Evolutionary conservation across 1,140 invertebrate species (phyloP), one percentile per base, ranked within the genome.

Genomic region (Drosophila sulfurigaster): DNA sequence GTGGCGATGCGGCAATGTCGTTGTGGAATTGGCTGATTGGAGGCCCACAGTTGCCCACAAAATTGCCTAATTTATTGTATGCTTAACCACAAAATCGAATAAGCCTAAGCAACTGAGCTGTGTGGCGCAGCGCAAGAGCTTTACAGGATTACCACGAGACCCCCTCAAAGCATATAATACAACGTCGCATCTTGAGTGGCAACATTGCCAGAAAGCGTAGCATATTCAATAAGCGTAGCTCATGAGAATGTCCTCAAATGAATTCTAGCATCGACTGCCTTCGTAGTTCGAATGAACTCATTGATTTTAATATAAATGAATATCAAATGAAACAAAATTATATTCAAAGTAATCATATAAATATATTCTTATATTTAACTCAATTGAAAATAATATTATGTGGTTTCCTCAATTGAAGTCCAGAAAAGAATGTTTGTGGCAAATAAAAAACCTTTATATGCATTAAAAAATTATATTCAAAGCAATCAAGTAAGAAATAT

Each of bases 41-140:
- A 48, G 49, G 20, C 20, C 20, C 3, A 15, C 63, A 20, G 45
- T 25, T 59, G 60, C 20, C 69, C 69, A 66, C 73, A 77, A 81
- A 54, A 81, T 77, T 77, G 64, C 51, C 54, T 62, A 81, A 81
- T 81, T 81, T 81, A 81, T 76, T 77, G 79, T 51, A 57, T 60
- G 79, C 73, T 81, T 68, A 73, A 35, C 54, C 63, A 58, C 78
- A 56, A 64, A 67, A 41, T 67, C 51, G 38, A 71, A 71, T 57
- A 30, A 49, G 58, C 59, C 32, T 13, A 52, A 58, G 59, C 72
- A 25, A 49, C 58, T 56, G 65, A 68, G 30, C 30, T 32, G 30
- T 32, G 30, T 32, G 30, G 30, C 30, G 30, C 30, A 32, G 30
- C 30, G 30, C 28, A 60, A 64, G 68, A 65, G 59, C 67, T 70